Evolutionary conservation across 2,113 vertebrate species (phyloP), one percentile per base, ranked within the genome.

Genomic region (Larimichthys polyactis): DNA sequence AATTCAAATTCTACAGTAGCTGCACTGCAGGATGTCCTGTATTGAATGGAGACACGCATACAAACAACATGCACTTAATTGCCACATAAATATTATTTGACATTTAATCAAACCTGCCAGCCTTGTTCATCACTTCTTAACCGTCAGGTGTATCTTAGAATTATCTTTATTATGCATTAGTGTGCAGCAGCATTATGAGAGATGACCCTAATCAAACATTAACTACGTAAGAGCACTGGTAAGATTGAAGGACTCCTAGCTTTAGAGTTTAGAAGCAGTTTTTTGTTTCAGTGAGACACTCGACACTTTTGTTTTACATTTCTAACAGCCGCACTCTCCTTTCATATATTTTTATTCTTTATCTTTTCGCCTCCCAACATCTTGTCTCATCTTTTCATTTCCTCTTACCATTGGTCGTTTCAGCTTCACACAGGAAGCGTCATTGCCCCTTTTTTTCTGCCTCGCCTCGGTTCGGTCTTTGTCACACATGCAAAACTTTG

Each of bases 341-440:
- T 58, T 75, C 3, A 58, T 20, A 67, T 32, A 12, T 77, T 40
- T 11, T 59, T 2, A 51, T 71, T 67, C 73, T 22, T 72, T 60
- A 57, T 82, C 49, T 44, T 60, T 71, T 62, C 36, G 24, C 1
- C 15, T 27, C 43, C 57, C 75, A 43, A 68, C 78, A 79, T 68
- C 62, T 89, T 63, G 66, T 75, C 78, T 74, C 48, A 40, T 71
- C 19, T 60, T 81, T 87, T 85, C 78, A 87, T 84, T 89, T 90
- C 86, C 90, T 90, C 71, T 79, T 46, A 77, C 58, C 66, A 72
- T 65, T 44, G 44, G 75, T 40, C 43, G 27, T 29, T 27, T 75
- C 65, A 77, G 77, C 46, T 58, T 77, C n/a, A 84, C 82, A 95
- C 93, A 93, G 94, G 95, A 95, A 95, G 90, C 84, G 44, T 57